Evolutionary conservation across 2,113 vertebrate species (phyloP), one percentile per base, ranked within the genome.

Genomic region (Rhipidura dahli): DNA sequence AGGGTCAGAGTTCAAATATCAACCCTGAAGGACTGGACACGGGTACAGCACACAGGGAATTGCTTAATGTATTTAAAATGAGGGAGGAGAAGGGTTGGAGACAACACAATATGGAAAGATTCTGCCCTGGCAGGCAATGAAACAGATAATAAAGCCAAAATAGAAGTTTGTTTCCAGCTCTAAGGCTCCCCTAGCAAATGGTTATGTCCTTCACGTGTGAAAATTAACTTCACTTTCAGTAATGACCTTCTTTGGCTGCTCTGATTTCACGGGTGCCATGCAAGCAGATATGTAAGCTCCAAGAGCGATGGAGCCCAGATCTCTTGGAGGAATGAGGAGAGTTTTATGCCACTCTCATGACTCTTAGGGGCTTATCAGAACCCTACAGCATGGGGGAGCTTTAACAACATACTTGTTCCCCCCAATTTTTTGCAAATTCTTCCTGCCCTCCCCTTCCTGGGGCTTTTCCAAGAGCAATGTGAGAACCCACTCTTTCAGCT

Each of bases 91-190:
- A 83, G 64, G 44, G 42, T 49, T 83, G 1, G 1, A 90, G 88
- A 89, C 83, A 96, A 89, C 83, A 95, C 93, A 96, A 96, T 96
- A 45, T 96, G 81, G 73, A 90, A 92, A 22, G 64, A 60, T 63
- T 96, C 60, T 81, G 59, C 76, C 79, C 69, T 95, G 93, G 93
- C 83, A 96, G 88, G 90, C 76, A 2, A 83, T 68, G 60, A 90
- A 94, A 77, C 88, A 92, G 69, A 71, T 83, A 86, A 94, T 96
- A 88, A 93, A 96, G 92, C 64, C 89, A 60, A 87, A 94, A 83
- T 35, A 87, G 57, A 8, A 2, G 76, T 78, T 18, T 78, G 71
- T 51, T 96, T 94, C 90, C 96, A 95, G 68, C 57, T 83, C 60
- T 17, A 77, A 88, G 78, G 71, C 90, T 83, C 76, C 77, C 64